Percentiles rank a stretch among this genome's conserved stretches.
phyloP scores from a whole-genome alignment of 2,888 invertebrate species.

The Cerceris ruficornis region DNA sequence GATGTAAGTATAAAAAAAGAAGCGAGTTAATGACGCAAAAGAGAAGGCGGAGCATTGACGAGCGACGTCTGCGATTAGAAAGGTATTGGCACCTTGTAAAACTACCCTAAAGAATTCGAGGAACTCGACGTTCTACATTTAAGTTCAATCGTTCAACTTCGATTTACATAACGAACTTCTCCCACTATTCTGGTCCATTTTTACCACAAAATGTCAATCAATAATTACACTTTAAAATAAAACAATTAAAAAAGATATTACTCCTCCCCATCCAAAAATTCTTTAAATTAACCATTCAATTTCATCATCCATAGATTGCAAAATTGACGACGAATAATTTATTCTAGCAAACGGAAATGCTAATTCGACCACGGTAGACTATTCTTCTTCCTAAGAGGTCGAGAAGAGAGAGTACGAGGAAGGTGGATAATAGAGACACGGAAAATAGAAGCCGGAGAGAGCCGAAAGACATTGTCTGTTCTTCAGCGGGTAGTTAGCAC shows the following conservation, averaged over 20 bases:
- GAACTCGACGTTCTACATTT: conserved; percentile 30
- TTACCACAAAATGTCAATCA: too few species aligned
- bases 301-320: too few species aligned
- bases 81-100: conserved; percentile 50
- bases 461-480: conserved; percentile 19
- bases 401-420: neutral
- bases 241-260: too few species aligned
- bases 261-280: too few species aligned
- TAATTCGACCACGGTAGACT: too few species aligned
- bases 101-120: conserved; percentile 54
- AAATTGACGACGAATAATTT: too few species aligned
- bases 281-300: too few species aligned
- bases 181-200: too few species aligned
- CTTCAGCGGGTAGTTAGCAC: conserved; percentile 31
- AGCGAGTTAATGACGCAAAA: conserved; percentile 7
- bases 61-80: conserved; percentile 53
- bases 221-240: too few species aligned
- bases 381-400: neutral
- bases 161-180: too few species aligned
- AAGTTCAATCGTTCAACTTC: conserved; percentile 21
- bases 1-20: neutral
- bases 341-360: too few species aligned
- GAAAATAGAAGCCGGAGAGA: neutral
- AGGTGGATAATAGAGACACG: neutral
- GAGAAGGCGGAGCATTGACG: conserved; percentile 30